Conservation (phyloP, 2,888 invertebrate genomes). For the Yponomeuta evonymella region DNA sequence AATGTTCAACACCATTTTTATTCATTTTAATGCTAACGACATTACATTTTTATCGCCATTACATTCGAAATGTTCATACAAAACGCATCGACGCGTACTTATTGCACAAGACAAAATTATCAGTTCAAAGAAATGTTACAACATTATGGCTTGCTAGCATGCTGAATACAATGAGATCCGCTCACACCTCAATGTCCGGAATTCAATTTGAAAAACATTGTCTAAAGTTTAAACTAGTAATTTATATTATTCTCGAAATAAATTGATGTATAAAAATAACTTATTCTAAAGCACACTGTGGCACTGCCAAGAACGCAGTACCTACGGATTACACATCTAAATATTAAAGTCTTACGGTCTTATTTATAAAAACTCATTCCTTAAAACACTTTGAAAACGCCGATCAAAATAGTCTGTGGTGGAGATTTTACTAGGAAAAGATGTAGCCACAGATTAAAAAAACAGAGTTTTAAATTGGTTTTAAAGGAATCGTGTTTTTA, state of each 20-base stretch:
- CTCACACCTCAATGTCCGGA: constrained; percentile 43
- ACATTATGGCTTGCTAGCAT: constrained; percentile 29
- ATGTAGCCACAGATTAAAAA: no score
- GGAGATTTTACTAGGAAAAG: no score
- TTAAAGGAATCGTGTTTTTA: no score
- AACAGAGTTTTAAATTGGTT: no score
- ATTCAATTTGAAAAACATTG: constrained; percentile 46
- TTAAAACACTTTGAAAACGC: no score
- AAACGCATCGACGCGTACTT: constrained; percentile 42
- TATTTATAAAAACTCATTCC: no score
- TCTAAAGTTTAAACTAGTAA: constrained; percentile 30
- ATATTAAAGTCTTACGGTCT: constrained; percentile 50
- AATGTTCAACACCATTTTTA: constrained; percentile 59
- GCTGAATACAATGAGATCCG: constrained; percentile 54
- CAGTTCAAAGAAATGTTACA: constrained; percentile 18
- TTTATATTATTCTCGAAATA: constrained; percentile 60
- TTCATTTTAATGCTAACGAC: constrained; percentile 47
- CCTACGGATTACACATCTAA: constrained; percentile 46
- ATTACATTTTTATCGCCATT: constrained; percentile 48
- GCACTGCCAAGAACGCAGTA: constrained; percentile 19
- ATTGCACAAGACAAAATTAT: constrained; percentile 50
- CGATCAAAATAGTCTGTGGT: no score
- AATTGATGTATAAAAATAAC: constrained; percentile 69
- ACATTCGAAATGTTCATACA: constrained; percentile 46
- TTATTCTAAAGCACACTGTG: constrained; percentile 48